Base-by-base conservation (phyloP, 2,113 vertebrate genomes). In the Oncorhynchus tshawytscha region DNA sequence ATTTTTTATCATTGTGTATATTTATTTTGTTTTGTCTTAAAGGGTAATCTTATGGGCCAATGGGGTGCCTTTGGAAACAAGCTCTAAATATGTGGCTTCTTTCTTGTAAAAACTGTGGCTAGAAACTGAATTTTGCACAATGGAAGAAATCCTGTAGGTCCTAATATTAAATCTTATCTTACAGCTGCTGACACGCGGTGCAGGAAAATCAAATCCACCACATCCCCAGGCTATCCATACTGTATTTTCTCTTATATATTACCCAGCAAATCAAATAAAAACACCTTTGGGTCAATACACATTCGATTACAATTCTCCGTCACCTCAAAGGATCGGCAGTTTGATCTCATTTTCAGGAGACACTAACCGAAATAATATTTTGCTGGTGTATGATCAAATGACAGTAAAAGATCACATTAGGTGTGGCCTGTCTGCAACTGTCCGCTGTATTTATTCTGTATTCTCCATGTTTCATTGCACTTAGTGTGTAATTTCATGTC, bases 271-370 rank as follows among this genome's bases (percentile, higher is more conserved):
- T 69, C 45, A 12, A 72, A 81, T 71, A 15, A 18, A 62, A 73
- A 76, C 64, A 48, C 51, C 31, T 78, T 15, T 65, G 73, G 73
- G 15, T 82, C 81, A 79, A 79, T 79, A 54, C 45, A 69, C 51
- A 75, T 70, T 49, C 20, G 62, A 67, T 73, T 76, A 74, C 54
- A n/a, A 16, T 34, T 75, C 22, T 60, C 24, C 18, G 2, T n/a
- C 8, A 22, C 24, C 24, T 71, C 66, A 67, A 39, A 48, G 45
- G n/a, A 70, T 70, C 27, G 27, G 31, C 68, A 72, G 65, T 59
- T 68, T 45, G 54, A 70, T 60, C 25, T 29, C 34, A 60, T 60
- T 76, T 60, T 4, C 11, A 16, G 16, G 31, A 57, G 51, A 69
- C 18, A 25, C 13, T 62, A 76, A 62, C 74, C 31, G 60, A 70